phyloP scores from a whole-genome alignment of 2,113 vertebrate species.

The Dendrocopos noguchii region DNA sequence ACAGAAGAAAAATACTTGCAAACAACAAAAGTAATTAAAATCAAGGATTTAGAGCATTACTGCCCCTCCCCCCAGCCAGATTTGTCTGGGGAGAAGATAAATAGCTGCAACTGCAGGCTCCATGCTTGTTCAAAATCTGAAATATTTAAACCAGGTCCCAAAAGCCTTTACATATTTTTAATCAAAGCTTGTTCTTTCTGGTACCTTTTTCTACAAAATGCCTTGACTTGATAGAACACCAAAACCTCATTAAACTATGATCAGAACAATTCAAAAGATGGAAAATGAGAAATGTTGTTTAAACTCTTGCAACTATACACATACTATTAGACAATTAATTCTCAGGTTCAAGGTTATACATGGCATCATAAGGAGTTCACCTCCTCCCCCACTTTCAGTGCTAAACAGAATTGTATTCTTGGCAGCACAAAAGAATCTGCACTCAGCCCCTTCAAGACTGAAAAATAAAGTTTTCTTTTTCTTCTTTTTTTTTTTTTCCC shows the following conservation, averaged over 20 bases:
- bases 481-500: not conserved
- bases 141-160: constrained; percentile 70
- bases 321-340: constrained; percentile 63
- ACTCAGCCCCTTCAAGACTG: constrained; percentile 66
- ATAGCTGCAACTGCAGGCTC: constrained; percentile 65
- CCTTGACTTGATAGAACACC: constrained; percentile 58
- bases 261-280: constrained; percentile 58
- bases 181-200: constrained; percentile 68
- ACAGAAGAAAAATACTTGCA: constrained; percentile 44
- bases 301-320: constrained; percentile 31
- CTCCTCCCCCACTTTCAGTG: constrained; percentile 30
- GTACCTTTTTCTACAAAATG: constrained; percentile 65
- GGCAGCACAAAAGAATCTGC: constrained; percentile 57
- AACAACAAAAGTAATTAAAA: constrained; percentile 67
- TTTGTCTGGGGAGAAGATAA: constrained; percentile 61
- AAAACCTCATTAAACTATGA: constrained; percentile 72
- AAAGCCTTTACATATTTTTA: constrained; percentile 66
- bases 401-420: constrained; percentile 66
- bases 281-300: constrained; percentile 66
- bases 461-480: constrained; percentile 56
- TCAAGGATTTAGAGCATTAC: constrained; percentile 57
- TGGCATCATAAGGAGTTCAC: constrained; percentile 56
- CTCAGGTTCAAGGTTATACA: constrained; percentile 73
- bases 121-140: constrained; percentile 61
- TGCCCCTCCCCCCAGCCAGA: not conserved